A percentile compares a stretch with the other conserved stretches of the same genome.
phyloP scores from a whole-genome alignment of 2,113 vertebrate genomes.

The Carettochelys insculpta region DNA sequence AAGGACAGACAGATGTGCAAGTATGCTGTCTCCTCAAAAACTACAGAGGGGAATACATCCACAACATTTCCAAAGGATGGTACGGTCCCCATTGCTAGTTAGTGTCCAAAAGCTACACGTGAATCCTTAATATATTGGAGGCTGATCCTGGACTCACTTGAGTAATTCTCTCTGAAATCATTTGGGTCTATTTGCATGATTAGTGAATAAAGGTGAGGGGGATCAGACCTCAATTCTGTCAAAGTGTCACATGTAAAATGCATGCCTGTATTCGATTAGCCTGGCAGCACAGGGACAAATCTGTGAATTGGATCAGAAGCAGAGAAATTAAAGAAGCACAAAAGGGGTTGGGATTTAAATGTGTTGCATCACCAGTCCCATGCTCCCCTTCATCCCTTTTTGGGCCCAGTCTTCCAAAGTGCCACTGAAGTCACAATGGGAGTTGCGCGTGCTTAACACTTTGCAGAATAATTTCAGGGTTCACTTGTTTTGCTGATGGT shows the following conservation, averaged over 20 bases:
- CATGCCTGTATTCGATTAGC: not conserved
- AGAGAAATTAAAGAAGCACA: not conserved
- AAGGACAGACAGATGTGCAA: not conserved
- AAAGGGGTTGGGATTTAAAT: not conserved
- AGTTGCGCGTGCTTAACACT: not conserved
- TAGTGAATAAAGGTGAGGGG: not conserved
- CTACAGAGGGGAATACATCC: not conserved
- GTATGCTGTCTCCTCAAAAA: not conserved
- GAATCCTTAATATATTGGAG: not conserved
- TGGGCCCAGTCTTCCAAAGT: not conserved
- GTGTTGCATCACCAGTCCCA: not conserved
- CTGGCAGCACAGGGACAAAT: not conserved
- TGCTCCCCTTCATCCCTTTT: not conserved
- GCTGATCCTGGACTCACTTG: not conserved
- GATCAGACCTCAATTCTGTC: not conserved
- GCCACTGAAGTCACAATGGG: not conserved
- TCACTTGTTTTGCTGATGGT: not conserved
- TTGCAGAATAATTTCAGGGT: not conserved
- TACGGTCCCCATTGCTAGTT: rapidly evolving
- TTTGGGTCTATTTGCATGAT: not conserved
- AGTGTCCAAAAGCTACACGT: not conserved
- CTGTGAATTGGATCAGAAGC: not conserved
- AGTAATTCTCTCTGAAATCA: not conserved
- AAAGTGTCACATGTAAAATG: not conserved
- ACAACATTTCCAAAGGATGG: not conserved